phyloP scores from a whole-genome alignment of 2,888 invertebrate genomes.

The Aporophyla nigra region DNA sequence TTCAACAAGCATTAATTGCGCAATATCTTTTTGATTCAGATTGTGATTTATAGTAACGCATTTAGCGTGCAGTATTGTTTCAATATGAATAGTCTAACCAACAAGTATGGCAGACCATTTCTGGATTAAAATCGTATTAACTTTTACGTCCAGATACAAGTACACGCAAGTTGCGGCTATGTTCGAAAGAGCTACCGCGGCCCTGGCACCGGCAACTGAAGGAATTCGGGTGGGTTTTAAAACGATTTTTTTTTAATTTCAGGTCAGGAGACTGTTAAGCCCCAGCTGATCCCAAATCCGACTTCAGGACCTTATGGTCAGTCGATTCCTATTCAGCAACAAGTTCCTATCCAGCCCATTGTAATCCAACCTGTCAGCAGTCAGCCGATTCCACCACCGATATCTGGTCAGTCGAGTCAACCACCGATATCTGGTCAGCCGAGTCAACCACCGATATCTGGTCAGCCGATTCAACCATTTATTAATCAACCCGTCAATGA shows the following conservation, averaged over 20 bases:
- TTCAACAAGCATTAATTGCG: too few relatives aligned
- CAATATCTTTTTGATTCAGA: too few relatives aligned
- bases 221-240: too few relatives aligned
- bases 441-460: conserved; percentile 6
- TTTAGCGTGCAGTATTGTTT: neutral
- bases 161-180: too few relatives aligned
- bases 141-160: neutral
- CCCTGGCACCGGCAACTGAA: too few relatives aligned
- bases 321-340: neutral
- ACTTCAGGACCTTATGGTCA: neutral
- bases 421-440: conserved; percentile 4
- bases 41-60: too few relatives aligned
- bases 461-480: conserved; percentile 3
- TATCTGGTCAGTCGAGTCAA: conserved; percentile 4
- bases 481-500: conserved; percentile 10
- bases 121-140: neutral
- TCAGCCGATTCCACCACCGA: neutral
- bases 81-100: neutral
- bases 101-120: neutral
- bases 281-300: neutral
- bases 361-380: neutral
- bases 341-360: neutral
- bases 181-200: too few relatives aligned
- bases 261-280: conserved; percentile 12
- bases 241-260: too few relatives aligned